These are phyloP conservation scores for Serilophus lunatus DNA, from an alignment of 2,113 vertebrate genomes.

Conservation along the genomic window DNA sequence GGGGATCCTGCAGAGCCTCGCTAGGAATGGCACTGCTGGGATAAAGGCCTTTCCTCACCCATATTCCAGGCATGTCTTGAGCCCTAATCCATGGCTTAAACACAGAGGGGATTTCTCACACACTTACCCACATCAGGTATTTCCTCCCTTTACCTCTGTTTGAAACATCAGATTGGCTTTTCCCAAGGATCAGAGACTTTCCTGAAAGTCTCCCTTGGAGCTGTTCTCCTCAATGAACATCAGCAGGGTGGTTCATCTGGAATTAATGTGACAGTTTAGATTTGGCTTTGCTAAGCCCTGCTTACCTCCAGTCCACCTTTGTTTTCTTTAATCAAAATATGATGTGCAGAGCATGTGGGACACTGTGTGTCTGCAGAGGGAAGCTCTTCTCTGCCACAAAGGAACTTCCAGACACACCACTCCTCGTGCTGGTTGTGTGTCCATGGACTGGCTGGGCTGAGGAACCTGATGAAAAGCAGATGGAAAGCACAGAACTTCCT, in stretches of 20 bases:
- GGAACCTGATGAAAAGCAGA: conserved; percentile 42
- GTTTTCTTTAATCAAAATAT: not conserved
- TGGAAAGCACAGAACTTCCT: conserved; percentile 23
- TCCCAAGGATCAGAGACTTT: not conserved
- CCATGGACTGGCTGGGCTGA: not conserved
- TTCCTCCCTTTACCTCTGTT: not conserved
- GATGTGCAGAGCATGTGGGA: not conserved
- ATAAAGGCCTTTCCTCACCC: not conserved
- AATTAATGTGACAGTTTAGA: not conserved
- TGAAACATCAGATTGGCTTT: not conserved
- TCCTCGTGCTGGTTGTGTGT: not conserved
- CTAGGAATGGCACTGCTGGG: not conserved
- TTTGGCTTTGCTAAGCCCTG: not conserved
- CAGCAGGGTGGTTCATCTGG: not conserved
- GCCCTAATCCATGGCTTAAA: not conserved
- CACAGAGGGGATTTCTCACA: not conserved
- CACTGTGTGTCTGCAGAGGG: not conserved
- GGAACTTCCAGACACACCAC: not conserved
- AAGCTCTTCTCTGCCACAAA: not conserved
- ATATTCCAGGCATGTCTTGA: accelerated
- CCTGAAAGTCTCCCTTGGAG: not conserved
- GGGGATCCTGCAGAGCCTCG: not conserved
- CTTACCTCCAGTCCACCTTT: not conserved
- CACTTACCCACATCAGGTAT: not conserved
- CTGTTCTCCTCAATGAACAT: not conserved